Percentiles rank a stretch among this genome's conserved stretches.
These are phyloP conservation scores for Drosophila sucinea DNA, from an alignment of 1,140 invertebrate genomes.

Conservation along the genomic window DNA sequence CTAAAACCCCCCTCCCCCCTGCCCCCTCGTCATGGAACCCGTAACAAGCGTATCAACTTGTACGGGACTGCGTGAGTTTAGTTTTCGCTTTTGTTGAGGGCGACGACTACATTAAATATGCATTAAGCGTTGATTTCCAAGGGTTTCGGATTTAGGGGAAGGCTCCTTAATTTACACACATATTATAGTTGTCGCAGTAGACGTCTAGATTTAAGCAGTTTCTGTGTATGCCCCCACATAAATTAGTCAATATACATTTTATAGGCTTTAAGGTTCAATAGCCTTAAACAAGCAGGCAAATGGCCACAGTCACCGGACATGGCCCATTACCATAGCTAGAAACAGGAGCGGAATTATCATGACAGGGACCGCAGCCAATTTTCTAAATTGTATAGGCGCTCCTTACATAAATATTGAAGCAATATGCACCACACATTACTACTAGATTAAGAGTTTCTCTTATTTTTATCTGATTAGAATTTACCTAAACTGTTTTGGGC, in stretches of 20 bases:
- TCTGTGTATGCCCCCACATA: conserved; percentile 32
- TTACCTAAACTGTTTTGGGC: too few relatives aligned
- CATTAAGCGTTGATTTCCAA: conserved; percentile 66
- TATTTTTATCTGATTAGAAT: too few relatives aligned
- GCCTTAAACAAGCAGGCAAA: conserved; percentile 14
- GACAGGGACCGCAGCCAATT: too few relatives aligned
- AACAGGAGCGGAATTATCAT: not conserved
- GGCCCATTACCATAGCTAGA: not conserved
- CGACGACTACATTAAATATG: conserved; percentile 70
- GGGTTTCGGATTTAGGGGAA: conserved; percentile 14
- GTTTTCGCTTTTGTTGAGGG: conserved; percentile 28
- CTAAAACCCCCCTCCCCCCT: conserved; percentile 5
- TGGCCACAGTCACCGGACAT: conserved; percentile 1
- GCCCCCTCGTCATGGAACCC: conserved; percentile 9
- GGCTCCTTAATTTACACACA: conserved; percentile 49
- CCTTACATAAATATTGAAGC: too few relatives aligned
- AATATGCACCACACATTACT: too few relatives aligned
- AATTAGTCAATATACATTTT: conserved; percentile 47
- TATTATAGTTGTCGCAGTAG: conserved; percentile 11
- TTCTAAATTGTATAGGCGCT: too few relatives aligned
- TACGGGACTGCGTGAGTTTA: conserved; percentile 59
- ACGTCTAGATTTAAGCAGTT: conserved; percentile 30
- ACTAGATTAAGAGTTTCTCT: too few relatives aligned
- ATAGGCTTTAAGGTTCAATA: conserved; percentile 40
- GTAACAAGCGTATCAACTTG: conserved; percentile 64